Evolutionary conservation across 2,797 vertebrate species (phyloP), one percentile per base, ranked within the genome.

Genomic region (Trichosurus vulpecula): DNA sequence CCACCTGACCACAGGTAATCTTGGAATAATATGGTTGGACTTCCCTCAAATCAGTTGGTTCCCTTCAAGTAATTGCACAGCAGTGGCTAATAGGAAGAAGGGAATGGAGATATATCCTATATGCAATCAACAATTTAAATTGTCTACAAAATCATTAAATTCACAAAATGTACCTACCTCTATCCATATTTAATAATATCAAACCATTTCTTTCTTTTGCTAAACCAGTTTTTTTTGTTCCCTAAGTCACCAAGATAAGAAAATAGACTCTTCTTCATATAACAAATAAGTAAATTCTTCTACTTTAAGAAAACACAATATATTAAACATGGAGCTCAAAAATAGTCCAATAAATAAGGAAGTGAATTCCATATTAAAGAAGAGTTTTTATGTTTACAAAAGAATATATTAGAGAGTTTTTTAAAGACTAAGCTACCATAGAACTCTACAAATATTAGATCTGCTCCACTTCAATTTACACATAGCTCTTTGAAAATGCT

Each of bases 371-470:
- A 58, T 1, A 35, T 13, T 89, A 55, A 51, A 92, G 61, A 91
- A 47, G 12, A 94, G 52, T 93, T 94, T 52, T n/a, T 81, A 81
- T 47, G 3, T 41, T 47, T 47, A 81, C 22, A 81, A 47, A 81
- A 47, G 74, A 81, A 81, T 25, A 47, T 47, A 47, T 81, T 22
- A 81, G 29, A 41, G n/a, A 61, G 13, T 35, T n/a, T 47, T 61
- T 61, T 81, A 47, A 81, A 81, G 41, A 81, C 8, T 22, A 81
- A 81, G 6, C 19, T 25, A 22, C 14, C n/a, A 81, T 30, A 90
- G 1, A 58, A 35, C 55, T 58, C 95, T 95, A 81, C 53, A 95
- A 93, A 89, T 57, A 89, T 12, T 90, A 92, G 93, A 92, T 61
- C 87, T 52, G 57, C 31, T 90, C 29, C 3, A 66, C 92, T 91